phyloP scores from a whole-genome alignment of 1,140 invertebrate species.

The Eupeodes corollae region DNA sequence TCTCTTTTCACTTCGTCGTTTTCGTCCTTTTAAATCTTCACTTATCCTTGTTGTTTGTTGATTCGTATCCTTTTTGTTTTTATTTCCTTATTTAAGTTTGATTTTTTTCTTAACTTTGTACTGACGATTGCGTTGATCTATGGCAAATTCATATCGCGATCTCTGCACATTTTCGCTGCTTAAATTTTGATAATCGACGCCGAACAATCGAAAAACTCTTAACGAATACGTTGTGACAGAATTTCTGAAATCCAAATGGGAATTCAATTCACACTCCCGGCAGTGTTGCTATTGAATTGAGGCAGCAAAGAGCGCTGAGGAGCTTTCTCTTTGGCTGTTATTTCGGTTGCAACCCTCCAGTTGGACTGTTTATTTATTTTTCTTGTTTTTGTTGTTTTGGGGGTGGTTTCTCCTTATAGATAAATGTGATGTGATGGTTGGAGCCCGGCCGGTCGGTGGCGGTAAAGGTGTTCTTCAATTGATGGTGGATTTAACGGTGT shows the following conservation, averaged over 20 bases:
- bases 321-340: too few species aligned
- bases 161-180: constrained; percentile 39
- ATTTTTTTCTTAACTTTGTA: constrained; percentile 38
- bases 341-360: too few species aligned
- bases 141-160: constrained; percentile 38
- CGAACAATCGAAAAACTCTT: constrained; percentile 30
- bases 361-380: too few species aligned
- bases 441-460: too few species aligned
- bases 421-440: too few species aligned
- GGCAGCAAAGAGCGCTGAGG: too few species aligned
- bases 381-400: too few species aligned
- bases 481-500: too few species aligned
- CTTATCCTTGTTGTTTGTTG: constrained; percentile 1
- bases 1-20: not conserved
- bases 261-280: too few species aligned
- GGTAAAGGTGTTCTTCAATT: too few species aligned
- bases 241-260: constrained; percentile 14
- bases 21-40: not conserved
- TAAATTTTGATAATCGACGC: constrained; percentile 30
- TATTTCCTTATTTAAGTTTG: constrained; percentile 18
- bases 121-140: constrained; percentile 36
- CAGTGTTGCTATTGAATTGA: too few species aligned
- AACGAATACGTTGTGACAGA: constrained; percentile 37
- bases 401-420: too few species aligned
- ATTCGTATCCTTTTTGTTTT: not conserved